phyloP scores from a whole-genome alignment of 2,797 vertebrate species.

The Dermochelys coriacea region DNA sequence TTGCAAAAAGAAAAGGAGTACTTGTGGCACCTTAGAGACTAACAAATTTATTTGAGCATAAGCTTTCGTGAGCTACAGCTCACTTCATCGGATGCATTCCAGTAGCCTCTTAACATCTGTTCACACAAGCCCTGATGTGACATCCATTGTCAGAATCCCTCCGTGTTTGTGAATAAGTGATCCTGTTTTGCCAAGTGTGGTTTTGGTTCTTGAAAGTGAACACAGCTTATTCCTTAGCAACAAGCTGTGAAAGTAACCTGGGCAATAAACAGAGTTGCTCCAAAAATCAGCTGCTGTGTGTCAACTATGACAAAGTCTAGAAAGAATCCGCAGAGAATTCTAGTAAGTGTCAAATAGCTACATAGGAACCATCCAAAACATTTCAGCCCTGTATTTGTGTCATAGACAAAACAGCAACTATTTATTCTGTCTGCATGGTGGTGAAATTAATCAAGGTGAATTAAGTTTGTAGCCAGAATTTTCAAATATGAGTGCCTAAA shows the following conservation, averaged over 20 bases:
- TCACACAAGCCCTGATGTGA: neutral
- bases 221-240: neutral
- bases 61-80: no score
- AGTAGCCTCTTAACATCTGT: neutral
- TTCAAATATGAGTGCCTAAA: neutral
- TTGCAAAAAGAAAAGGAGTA: no score
- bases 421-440: neutral
- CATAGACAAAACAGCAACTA: neutral
- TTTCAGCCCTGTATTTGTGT: neutral
- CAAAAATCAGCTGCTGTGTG: neutral
- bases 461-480: neutral
- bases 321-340: rapidly evolving
- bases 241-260: neutral
- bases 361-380: rapidly evolving
- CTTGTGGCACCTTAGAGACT: no score
- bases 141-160: neutral
- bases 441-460: neutral
- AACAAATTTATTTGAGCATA: no score
- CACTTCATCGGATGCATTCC: no score
- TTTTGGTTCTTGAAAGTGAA: neutral
- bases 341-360: neutral
- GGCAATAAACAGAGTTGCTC: neutral
- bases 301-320: neutral
- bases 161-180: neutral
- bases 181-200: neutral